Base-by-base conservation (phyloP, 2,797 vertebrate genomes). In the Yasuhikotakia modesta region DNA sequence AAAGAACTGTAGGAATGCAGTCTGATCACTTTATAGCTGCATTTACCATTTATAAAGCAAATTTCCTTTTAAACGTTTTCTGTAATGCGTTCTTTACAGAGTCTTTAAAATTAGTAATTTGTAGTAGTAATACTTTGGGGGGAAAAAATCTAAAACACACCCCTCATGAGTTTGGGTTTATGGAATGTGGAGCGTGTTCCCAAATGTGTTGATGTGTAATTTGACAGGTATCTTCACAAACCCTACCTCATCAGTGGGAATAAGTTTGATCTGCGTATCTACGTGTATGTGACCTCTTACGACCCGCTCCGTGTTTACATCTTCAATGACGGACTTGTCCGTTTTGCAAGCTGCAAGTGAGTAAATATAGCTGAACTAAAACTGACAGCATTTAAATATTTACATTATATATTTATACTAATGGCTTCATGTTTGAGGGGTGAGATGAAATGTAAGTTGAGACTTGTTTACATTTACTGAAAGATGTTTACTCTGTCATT, bases 261-360 rank as follows among this genome's bases (percentile, higher is more conserved):
- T 93, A 99, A 99, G 89, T 99, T 99, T 13, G 98, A 99, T 89
- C 91, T 99, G 85, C 93, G 98, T 76, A 95, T 99, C 88, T 99
- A 99, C 2, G 96, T 98, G 86, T 98, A 99, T 0, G 95, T 99
- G 87, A 95, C 96, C 0, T 96, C 93, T 81, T 99, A 96, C 0
- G 95, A 99, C 87, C 98, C 98, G 11, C 96, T 99, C 1, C 89
- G 96, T 60, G 89, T 99, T 83, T 99, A 99, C 91, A 91, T 98
- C 87, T 99, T 97, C 91, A 94, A 94, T 12, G 97, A 99, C 4
- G 98, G 98, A 84, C 91, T 99, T 21, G 98, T 99, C 82, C 96
- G 98, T 73, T 99, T 99, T 80, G 98, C 98, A 66, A 99, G 98
- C 92, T 99, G 97, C 97, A 99, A 97, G 98, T 99, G 89, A 78